Evolutionary conservation across 92 coral and sea anemone genomes (phyloP), one percentile per base, ranked within the genome.

Genomic region (Bergia sp.): DNA sequence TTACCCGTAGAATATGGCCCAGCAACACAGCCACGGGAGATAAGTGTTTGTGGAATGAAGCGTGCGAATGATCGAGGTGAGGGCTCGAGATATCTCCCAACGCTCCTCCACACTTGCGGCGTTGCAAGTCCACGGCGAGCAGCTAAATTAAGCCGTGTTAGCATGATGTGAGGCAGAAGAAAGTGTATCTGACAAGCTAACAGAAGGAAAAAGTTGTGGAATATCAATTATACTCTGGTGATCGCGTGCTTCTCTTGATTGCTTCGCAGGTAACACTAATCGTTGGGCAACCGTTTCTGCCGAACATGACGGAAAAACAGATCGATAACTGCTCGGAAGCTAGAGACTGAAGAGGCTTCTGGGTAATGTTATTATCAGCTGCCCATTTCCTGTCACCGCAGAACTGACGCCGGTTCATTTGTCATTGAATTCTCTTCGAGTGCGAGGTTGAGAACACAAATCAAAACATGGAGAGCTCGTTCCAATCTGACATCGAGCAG

Each of bases 401-500:
- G 29, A 29, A 29, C 29, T 29, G 29, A 29, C 29, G 29, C 29
- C 79, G 87, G 87, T 72, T 84, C 64, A 23, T 39, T 81, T 81
- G 37, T 37, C 72, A 55, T 4, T 37, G 16, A 5, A 0, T 75
- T 75, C 50, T 43, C 12, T 23, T 18, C 36, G 9, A 43, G 81
- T 15, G 10, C 37, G 37, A 16, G 43, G 72, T 69, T 12, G 83
- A 23, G n/a, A 10, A 1, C 58, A 53, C 2, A 80, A 57, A 80
- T 37, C 45, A 84, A 84, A 83, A 13, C 45, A 84, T 84, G 87
- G 87, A 84, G 67, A 69, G 21, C 65, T 84, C 87, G 38, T 84
- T 84, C 64, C 87, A 84, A 12, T 84, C 87, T 84, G 98, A 95
- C 82, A 92, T 94, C 10, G 98, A 95, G 8, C 98, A 94, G 73